Base-by-base conservation (phyloP, 2,113 vertebrate species). In the Poeciliopsis retropinna region DNA sequence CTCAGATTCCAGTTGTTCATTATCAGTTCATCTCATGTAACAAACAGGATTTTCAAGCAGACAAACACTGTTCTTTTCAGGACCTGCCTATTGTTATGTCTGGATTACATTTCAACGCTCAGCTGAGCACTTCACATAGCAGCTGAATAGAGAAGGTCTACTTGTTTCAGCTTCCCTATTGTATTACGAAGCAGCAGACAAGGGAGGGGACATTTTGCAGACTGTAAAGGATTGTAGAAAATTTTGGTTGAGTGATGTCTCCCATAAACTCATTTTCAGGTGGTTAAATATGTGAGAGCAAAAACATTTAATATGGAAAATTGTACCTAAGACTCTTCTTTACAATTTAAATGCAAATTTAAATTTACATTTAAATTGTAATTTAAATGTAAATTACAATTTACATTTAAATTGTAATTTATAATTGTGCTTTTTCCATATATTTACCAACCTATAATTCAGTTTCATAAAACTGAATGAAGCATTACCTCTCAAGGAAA, bases 101-200 rank as follows among this genome's bases (percentile, higher is more conserved):
- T 83, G 81, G 87, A 88, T 90, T 87, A 79, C 84, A 84, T 88
- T 88, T 85, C 72, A 85, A 84, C 75, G 81, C 77, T 88, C 66
- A 71, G 68, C 61, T 60, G 71, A 78, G 70, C 64, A 74, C 85
- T 32, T 72, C 73, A 5, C 37, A 27, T 66, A 77, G 72, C 61
- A 0, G 39, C 76, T 74, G 61, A 74, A 62, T 63, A 75, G 51
- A 71, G 60, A 62, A 79, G 83, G 76, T 63, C 79, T 82, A 78
- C 67, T 67, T 82, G 75, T 88, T 85, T 82, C 64, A 82, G 72
- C 31, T 73, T 74, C 37, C 71, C 39, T 54, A 70, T 85, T 89
- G 84, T 90, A 78, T 78, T 25, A 25, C 25, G 25, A 66, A 78
- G 61, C 79, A 82, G 72, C 79, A 82, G 72, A 66, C 47, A 10